phyloP scores from a whole-genome alignment of 2,113 vertebrate species.

The Phalacrocorax pelagicus region DNA sequence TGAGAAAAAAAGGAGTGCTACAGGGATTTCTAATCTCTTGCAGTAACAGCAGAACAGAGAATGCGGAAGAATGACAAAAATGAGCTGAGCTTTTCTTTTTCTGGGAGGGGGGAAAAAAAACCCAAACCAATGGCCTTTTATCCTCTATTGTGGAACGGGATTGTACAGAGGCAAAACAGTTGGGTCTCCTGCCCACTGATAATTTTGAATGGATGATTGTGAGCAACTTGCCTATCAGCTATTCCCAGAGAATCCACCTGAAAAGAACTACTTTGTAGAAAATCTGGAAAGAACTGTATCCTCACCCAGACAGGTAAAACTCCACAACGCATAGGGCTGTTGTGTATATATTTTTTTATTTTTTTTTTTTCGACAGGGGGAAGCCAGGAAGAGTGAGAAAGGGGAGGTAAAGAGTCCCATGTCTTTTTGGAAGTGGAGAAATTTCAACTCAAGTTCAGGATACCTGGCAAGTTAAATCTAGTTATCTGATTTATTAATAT shows the following conservation, averaged over 20 bases:
- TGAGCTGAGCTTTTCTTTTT: not conserved
- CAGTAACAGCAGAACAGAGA: not conserved
- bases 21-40: not conserved
- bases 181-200: not conserved
- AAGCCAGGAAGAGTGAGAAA: not conserved
- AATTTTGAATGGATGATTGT: not conserved
- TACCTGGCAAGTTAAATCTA: not conserved
- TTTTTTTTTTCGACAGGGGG: too few relatives aligned
- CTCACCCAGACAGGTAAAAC: not conserved
- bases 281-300: not conserved
- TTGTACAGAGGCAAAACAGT: not conserved
- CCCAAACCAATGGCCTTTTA: not conserved
- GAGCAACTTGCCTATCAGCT: not conserved
- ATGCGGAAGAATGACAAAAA: not conserved
- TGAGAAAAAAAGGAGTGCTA: not conserved
- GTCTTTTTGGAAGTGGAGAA: not conserved
- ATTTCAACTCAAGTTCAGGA: not conserved
- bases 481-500: not conserved
- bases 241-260: not conserved
- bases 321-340: fast-evolving
- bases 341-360: too few relatives aligned
- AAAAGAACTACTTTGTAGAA: not conserved
- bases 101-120: too few relatives aligned
- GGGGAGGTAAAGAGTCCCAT: not conserved
- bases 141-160: not conserved